Conservation (phyloP, 2,888 invertebrate genomes). For the Acanthoscelides obtectus region DNA sequence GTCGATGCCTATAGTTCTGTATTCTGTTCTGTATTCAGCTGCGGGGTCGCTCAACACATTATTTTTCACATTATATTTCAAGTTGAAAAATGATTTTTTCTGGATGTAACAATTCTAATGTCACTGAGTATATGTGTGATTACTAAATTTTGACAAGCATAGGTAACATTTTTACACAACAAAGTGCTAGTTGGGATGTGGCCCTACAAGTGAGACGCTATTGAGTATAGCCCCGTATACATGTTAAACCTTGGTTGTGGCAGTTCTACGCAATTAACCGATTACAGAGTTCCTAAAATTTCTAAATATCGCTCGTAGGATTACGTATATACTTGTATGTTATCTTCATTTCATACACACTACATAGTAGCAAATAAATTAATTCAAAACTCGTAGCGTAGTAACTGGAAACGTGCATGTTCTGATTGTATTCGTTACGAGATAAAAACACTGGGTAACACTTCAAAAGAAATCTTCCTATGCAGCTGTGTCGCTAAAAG, state of each 20-base stretch:
- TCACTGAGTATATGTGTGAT: no score
- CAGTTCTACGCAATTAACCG: background rate
- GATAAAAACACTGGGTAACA: background rate
- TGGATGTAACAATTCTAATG: no score
- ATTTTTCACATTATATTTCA: no score
- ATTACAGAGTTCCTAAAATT: background rate
- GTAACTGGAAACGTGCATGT: background rate
- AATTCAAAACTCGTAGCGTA: background rate
- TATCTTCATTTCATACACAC: background rate
- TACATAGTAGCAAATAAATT: background rate
- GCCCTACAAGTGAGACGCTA: no score
- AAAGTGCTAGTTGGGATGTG: no score
- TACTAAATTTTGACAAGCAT: no score
- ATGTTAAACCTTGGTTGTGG: background rate
- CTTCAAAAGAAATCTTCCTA: constrained; percentile 10
- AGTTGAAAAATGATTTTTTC: no score
- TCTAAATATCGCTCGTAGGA: background rate
- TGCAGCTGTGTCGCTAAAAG: constrained; percentile 18
- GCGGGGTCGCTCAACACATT: no score
- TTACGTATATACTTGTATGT: background rate
- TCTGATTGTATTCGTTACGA: background rate
- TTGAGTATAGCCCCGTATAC: no score
- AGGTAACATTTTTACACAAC: no score
- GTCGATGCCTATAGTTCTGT: no score
- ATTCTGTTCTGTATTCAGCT: no score